Percentiles rank a stretch among this genome's conserved stretches.
Evolutionary conservation across 2,888 invertebrate genomes (phyloP).

Genomic region (Mythimna lalbum): DNA sequence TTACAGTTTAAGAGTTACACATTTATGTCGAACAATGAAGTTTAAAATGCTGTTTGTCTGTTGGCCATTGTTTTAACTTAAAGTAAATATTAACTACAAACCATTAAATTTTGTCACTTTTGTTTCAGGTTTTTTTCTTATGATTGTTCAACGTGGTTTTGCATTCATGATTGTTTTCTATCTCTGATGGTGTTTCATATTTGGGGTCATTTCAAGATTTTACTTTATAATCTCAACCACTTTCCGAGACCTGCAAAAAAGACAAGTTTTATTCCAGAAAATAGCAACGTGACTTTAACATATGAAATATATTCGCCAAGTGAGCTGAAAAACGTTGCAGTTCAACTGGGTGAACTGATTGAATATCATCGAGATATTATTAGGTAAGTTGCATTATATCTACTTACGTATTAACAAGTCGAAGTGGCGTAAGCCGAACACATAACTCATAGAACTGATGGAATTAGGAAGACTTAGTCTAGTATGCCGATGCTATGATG

Average conservation of each 20-base stretch:
- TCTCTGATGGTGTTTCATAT: slow-evolving; percentile 60
- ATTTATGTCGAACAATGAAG: not conserved
- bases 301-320: slow-evolving; percentile 35
- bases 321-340: slow-evolving; percentile 39
- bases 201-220: slow-evolving; percentile 65
- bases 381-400: slow-evolving; percentile 46
- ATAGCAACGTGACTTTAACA: not conserved
- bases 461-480: no score
- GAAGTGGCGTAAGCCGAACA: no score
- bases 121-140: slow-evolving; percentile 42
- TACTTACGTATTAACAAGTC: not conserved
- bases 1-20: not conserved
- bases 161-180: slow-evolving; percentile 56
- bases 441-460: no score
- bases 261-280: not conserved
- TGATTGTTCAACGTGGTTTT: slow-evolving; percentile 36
- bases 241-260: slow-evolving; percentile 51
- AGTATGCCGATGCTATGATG: no score
- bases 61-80: no score
- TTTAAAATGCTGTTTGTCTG: no score
- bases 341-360: slow-evolving; percentile 44
- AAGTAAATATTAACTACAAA: not conserved
- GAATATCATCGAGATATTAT: slow-evolving; percentile 53
- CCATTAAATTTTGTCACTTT: not conserved
- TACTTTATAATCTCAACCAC: slow-evolving; percentile 50